Percentiles rank a stretch among this genome's conserved stretches.
Conservation (phyloP, 2,888 invertebrate genomes). For the Epinotia brunnichana region DNA sequence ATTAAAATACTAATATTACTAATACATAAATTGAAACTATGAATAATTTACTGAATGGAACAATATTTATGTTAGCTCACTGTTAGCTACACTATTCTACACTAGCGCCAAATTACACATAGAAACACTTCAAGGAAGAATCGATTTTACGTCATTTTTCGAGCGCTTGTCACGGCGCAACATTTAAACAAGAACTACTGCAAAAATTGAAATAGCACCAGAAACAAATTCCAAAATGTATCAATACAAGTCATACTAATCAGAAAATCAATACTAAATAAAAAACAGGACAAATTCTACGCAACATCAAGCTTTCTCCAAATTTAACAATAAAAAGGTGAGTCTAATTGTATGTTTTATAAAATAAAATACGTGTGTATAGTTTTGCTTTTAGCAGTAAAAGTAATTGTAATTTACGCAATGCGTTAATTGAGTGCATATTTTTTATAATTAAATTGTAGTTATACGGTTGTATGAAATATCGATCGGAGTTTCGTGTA, state of each 20-base stretch:
- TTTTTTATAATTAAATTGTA: neutral
- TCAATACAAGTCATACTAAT: neutral
- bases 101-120: slow-evolving; percentile 32
- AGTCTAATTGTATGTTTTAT: slow-evolving; percentile 19
- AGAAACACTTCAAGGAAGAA: slow-evolving; percentile 48
- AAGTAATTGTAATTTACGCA: neutral
- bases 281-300: neutral
- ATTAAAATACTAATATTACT: too few species aligned
- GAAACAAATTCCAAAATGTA: slow-evolving; percentile 51
- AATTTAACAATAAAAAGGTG: slow-evolving; percentile 13
- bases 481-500: slow-evolving; percentile 38
- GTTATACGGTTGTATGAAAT: slow-evolving; percentile 28
- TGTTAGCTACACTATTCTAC: slow-evolving; percentile 5
- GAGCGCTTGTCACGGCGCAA: slow-evolving; percentile 73
- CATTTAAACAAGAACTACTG: slow-evolving; percentile 70
- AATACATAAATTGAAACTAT: neutral
- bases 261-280: slow-evolving; percentile 1
- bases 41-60: neutral
- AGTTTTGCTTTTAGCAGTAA: neutral
- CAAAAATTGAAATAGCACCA: slow-evolving; percentile 55
- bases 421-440: neutral
- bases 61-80: neutral
- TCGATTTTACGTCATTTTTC: slow-evolving; percentile 73
- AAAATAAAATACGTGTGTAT: too few species aligned
- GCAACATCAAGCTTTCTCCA: slow-evolving; percentile 1